Evolutionary conservation across 2,113 vertebrate genomes (phyloP).

Genomic region (Phalacrocorax carbo): DNA sequence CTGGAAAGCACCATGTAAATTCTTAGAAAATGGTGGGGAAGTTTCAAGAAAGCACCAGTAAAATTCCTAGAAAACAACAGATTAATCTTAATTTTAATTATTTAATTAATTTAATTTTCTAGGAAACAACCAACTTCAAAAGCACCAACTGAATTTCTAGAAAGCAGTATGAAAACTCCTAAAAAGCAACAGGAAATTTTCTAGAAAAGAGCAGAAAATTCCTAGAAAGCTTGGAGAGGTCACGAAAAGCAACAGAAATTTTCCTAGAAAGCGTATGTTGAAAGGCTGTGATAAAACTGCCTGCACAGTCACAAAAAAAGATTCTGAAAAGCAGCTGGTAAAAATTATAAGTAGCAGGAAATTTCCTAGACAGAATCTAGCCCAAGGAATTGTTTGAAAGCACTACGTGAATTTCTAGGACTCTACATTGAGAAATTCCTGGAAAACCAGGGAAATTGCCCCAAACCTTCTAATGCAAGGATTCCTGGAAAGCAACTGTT

Average conservation of each 20-base stretch:
- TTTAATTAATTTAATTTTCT: neutral
- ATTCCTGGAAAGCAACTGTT: neutral
- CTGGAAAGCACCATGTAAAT: neutral
- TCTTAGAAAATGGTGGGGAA: neutral
- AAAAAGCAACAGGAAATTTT: neutral
- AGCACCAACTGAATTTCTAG: neutral
- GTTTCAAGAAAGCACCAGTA: neutral
- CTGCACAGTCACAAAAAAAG: neutral
- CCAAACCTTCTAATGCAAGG: neutral
- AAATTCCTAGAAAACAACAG: neutral
- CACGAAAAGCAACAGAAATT: neutral
- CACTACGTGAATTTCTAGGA: accelerated
- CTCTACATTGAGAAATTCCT: neutral
- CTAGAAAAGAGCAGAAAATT: neutral
- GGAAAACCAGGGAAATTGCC: neutral
- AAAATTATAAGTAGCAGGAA: neutral
- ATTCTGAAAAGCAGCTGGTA: neutral
- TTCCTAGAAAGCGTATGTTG: neutral
- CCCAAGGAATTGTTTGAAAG: neutral
- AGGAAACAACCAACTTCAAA: neutral
- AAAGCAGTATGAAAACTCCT: neutral
- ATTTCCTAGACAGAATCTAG: neutral
- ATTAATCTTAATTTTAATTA: neutral
- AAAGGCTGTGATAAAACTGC: neutral
- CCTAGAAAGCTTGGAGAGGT: neutral